These are phyloP conservation scores for Epinotia brunnichana DNA, from an alignment of 2,888 invertebrate species.

Conservation along the genomic window DNA sequence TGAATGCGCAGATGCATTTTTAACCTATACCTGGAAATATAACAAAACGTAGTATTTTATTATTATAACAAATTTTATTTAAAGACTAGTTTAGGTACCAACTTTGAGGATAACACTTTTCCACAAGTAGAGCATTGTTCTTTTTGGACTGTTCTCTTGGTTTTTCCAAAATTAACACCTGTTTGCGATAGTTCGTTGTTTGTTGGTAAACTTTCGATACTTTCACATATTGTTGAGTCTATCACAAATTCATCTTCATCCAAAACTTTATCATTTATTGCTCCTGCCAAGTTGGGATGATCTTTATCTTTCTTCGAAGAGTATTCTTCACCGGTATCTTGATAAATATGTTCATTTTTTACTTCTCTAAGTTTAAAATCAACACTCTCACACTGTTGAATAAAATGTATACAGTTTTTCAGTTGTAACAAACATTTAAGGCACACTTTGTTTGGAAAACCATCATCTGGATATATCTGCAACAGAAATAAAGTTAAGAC, in stretches of 20 bases:
- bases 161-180: slow-evolving; percentile 41
- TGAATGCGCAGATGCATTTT: slow-evolving; percentile 77
- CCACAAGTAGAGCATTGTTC: slow-evolving; percentile 80
- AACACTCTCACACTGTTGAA: slow-evolving; percentile 63
- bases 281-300: slow-evolving; percentile 6
- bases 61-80: background rate
- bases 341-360: background rate
- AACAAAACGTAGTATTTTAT: background rate
- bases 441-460: slow-evolving; percentile 69
- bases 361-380: slow-evolving; percentile 61
- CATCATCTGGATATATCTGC: slow-evolving; percentile 70
- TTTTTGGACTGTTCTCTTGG: slow-evolving; percentile 53
- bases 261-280: slow-evolving; percentile 40
- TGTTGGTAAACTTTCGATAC: slow-evolving; percentile 45
- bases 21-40: slow-evolving; percentile 69
- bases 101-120: slow-evolving; percentile 81
- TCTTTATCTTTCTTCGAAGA: slow-evolving; percentile 5
- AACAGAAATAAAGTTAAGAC: slow-evolving; percentile 45
- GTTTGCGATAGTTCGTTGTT: slow-evolving; percentile 33
- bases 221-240: slow-evolving; percentile 38
- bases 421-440: slow-evolving; percentile 62
- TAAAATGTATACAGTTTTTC: slow-evolving; percentile 66
- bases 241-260: slow-evolving; percentile 8
- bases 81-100: slow-evolving; percentile 43
- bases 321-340: slow-evolving; percentile 5